These are phyloP conservation scores for Drosophila gunungcola DNA, from an alignment of 1,140 invertebrate genomes.

Conservation along the genomic window DNA sequence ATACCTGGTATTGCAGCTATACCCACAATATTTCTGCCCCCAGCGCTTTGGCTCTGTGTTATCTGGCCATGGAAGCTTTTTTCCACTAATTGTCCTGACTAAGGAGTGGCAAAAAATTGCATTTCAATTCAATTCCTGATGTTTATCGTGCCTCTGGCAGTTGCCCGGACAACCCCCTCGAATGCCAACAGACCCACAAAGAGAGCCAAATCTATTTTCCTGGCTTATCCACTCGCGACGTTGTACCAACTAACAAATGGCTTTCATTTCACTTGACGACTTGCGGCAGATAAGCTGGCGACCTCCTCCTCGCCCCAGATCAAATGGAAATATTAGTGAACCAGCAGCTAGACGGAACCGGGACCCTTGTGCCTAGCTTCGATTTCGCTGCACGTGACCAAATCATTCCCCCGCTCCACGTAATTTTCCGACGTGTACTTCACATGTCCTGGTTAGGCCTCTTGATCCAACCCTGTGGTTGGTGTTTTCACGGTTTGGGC, in stretches of 20 bases:
- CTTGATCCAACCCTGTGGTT: constrained; percentile 6
- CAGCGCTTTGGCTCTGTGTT: neutral
- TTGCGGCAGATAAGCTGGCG: constrained; percentile 70
- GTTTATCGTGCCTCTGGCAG: constrained; percentile 47
- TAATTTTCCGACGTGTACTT: constrained; percentile 29
- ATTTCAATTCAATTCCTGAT: constrained; percentile 76
- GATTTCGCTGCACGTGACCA: constrained; percentile 71
- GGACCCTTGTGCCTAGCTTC: constrained; percentile 23
- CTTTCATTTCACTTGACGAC: constrained; percentile 53
- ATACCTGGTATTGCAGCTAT: constrained; percentile 17
- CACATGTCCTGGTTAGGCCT: constrained; percentile 26
- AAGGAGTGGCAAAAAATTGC: constrained; percentile 42
- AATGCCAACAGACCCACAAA: constrained; percentile 3
- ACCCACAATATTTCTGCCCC: neutral
- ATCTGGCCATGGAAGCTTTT: constrained; percentile 26
- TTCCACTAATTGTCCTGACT: constrained; percentile 55
- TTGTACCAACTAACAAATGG: constrained; percentile 53
- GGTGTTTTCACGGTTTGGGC: constrained; percentile 41
- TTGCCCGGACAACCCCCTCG: constrained; percentile 45
- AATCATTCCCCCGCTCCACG: constrained; percentile 49
- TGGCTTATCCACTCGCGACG: constrained; percentile 34
- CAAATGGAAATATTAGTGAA: constrained; percentile 62
- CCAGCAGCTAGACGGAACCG: constrained; percentile 33
- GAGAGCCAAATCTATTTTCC: constrained; percentile 50
- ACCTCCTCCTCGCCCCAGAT: constrained; percentile 27